phyloP scores from a whole-genome alignment of 2,797 vertebrate genomes.

The Coilia nasus region DNA sequence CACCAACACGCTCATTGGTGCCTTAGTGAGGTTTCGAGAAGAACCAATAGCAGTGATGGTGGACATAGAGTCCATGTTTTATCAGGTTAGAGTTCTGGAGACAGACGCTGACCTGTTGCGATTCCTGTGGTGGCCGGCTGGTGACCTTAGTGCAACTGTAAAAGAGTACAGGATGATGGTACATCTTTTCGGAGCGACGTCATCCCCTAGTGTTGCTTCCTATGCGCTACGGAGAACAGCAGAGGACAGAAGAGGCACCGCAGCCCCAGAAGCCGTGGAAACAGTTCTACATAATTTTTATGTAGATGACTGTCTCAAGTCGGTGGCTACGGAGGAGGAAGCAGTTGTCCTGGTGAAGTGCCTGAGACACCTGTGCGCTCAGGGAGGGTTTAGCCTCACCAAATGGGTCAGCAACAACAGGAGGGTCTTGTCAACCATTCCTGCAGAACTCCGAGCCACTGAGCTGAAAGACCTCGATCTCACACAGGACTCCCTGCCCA shows the following conservation, averaged over 20 bases:
- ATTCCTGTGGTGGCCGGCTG: constrained; percentile 42
- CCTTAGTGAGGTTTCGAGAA: constrained; percentile 28
- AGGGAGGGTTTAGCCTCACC: constrained; percentile 35
- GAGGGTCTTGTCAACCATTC: constrained; percentile 31
- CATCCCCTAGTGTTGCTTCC: constrained; percentile 33
- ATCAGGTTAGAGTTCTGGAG: constrained; percentile 29
- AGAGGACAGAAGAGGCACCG: constrained; percentile 31
- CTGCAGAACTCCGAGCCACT: no score
- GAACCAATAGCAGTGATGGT: constrained; percentile 38
- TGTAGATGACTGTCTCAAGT: constrained; percentile 43
- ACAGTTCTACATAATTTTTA: constrained; percentile 42
- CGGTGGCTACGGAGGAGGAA: constrained; percentile 20
- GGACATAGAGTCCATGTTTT: constrained; percentile 34
- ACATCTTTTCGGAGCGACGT: constrained; percentile 41
- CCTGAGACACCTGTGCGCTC: constrained; percentile 34
- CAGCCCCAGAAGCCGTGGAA: constrained; percentile 30
- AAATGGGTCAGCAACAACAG: constrained; percentile 47
- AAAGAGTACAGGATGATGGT: constrained; percentile 34
- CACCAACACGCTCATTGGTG: constrained; percentile 29
- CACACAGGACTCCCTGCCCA: not conserved
- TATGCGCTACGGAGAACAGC: constrained; percentile 34
- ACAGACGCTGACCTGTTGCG: constrained; percentile 30
- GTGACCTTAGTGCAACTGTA: not conserved
- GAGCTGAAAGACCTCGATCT: no score
- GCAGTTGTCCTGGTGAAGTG: constrained; percentile 23